Percentiles rank a stretch among this genome's conserved stretches.
phyloP scores from a whole-genome alignment of 2,797 vertebrate species.

The Brachymystax lenok region DNA sequence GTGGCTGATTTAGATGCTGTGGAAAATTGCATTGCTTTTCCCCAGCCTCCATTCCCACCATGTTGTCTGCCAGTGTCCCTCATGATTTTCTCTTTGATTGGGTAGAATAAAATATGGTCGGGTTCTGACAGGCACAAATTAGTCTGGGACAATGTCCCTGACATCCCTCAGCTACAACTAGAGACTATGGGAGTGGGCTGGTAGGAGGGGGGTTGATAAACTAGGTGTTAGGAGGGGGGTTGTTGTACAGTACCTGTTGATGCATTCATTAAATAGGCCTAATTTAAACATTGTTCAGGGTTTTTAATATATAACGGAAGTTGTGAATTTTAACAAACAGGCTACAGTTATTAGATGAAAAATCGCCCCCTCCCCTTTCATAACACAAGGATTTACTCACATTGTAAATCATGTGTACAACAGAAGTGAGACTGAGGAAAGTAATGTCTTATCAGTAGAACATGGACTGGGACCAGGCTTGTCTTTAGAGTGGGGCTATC shows the following conservation, averaged over 20 bases:
- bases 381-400: not conserved
- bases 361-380: not conserved
- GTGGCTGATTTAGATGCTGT: constrained; percentile 58
- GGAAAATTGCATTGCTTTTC: constrained; percentile 56
- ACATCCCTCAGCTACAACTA: constrained; percentile 14
- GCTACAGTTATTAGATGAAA: not conserved
- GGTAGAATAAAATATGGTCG: constrained; percentile 62
- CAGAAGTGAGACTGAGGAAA: not conserved
- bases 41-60: constrained; percentile 28
- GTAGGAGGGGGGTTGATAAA: not conserved
- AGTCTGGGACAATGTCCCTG: constrained; percentile 39
- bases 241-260: constrained; percentile 17
- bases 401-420: not conserved
- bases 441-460: constrained; percentile 6
- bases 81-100: constrained; percentile 50
- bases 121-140: constrained; percentile 63
- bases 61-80: constrained; percentile 23
- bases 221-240: not conserved
- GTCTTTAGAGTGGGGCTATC: constrained; percentile 6
- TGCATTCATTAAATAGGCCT: not conserved
- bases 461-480: not conserved
- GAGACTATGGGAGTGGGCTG: constrained; percentile 2
- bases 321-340: not conserved
- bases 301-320: not conserved
- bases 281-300: not conserved